phyloP scores from a whole-genome alignment of 2,113 vertebrate species.

The Stegastes partitus region DNA sequence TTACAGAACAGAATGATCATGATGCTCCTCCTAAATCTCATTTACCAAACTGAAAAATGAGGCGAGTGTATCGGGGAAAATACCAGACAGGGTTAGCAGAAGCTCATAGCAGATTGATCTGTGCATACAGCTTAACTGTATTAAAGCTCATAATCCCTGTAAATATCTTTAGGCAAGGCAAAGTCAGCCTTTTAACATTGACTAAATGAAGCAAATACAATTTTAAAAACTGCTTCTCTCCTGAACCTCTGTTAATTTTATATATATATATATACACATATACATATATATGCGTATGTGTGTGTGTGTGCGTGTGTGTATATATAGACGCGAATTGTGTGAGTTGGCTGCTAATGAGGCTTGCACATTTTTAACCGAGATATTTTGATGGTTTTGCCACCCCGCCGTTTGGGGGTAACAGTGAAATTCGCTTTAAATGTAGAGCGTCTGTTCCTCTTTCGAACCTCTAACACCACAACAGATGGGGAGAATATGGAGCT shows the following conservation, averaged over 20 bases:
- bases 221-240: slow-evolving; percentile 70
- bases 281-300: background rate
- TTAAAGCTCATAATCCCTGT: slow-evolving; percentile 82
- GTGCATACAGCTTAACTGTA: slow-evolving; percentile 74
- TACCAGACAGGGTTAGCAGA: slow-evolving; percentile 54
- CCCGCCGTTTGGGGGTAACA: slow-evolving; percentile 90
- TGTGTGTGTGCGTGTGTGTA: background rate
- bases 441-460: slow-evolving; percentile 94
- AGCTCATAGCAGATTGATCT: slow-evolving; percentile 77
- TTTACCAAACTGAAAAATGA: slow-evolving; percentile 44
- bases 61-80: slow-evolving; percentile 48
- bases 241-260: slow-evolving; percentile 42
- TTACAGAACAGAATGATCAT: slow-evolving; percentile 47
- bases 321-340: slow-evolving; percentile 73
- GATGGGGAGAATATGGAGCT: slow-evolving; percentile 94
- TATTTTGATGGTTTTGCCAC: slow-evolving; percentile 88
- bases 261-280: no score
- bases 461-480: slow-evolving; percentile 96
- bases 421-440: slow-evolving; percentile 90
- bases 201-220: slow-evolving; percentile 80
- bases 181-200: slow-evolving; percentile 83
- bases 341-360: slow-evolving; percentile 89
- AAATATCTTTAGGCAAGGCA: slow-evolving; percentile 85
- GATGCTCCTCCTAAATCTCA: slow-evolving; percentile 50
- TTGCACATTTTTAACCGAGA: slow-evolving; percentile 83